A percentile compares a stretch with the other conserved stretches of the same genome.
Evolutionary conservation across 2,113 vertebrate species (phyloP).

Genomic region (Catharus bicknelli): DNA sequence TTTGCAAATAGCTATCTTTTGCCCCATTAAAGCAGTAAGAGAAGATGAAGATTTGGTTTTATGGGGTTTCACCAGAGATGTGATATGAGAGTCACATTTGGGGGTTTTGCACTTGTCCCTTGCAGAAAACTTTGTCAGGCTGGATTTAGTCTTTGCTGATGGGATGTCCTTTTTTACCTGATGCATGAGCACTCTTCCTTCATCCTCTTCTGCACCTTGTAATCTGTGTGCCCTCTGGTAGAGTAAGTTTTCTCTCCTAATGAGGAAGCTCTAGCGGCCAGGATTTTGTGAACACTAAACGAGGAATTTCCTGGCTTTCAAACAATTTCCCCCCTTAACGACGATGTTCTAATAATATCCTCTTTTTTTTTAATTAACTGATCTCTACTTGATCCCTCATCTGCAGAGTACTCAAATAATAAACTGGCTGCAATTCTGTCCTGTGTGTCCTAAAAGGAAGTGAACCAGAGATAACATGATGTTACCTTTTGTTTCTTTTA

Average conservation of each 20-base stretch:
- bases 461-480: background rate
- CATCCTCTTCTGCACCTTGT: background rate
- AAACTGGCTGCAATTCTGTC: background rate
- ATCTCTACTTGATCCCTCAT: constrained; percentile 21
- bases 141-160: background rate
- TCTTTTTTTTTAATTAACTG: constrained; percentile 26
- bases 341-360: constrained; percentile 32
- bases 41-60: background rate
- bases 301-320: constrained; percentile 62
- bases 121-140: background rate
- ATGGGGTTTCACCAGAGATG: background rate
- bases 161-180: background rate
- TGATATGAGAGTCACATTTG: accelerated
- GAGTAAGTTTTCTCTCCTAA: background rate
- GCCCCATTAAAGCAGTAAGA: background rate
- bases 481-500: background rate
- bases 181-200: background rate
- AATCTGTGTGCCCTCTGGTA: background rate
- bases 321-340: constrained; percentile 31
- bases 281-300: background rate
- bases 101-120: background rate
- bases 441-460: background rate
- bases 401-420: background rate
- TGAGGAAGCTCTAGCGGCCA: background rate
- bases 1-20: background rate